Base-by-base conservation (phyloP, 2,888 invertebrate species). In the Noctua fimbriata region DNA sequence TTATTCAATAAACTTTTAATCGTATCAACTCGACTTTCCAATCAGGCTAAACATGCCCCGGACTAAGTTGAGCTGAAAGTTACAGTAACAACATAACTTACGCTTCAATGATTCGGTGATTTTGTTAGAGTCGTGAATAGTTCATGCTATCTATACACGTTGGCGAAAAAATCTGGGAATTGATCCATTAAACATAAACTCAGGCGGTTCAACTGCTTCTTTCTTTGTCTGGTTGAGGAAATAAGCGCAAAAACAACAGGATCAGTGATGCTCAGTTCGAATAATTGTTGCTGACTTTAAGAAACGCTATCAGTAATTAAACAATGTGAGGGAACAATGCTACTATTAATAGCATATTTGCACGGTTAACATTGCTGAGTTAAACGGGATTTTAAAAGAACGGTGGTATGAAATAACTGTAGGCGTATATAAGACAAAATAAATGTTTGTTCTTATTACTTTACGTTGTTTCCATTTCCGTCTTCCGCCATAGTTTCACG, bases 1-100 rank as follows among this genome's bases (percentile, higher is more conserved):
- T 90, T 92, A 92, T 93, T 92, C 92, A 92, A 92, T 93, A 94
- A 94, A 94, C 93, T 94, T 95, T 94, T 94, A 94, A 94, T 94
- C 93, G 94, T 89, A 91, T 93, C 92, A 90, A 92, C 90, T 91
- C 89, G 86, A 92, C 90, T 92, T 92, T 92, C 91, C 93, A 91
- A 93, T 92, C 91, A 92, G 89, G 91, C 89, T 89, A 90, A 90
- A 91, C 87, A 90, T 90, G 88, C 84, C 84, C 73, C 36, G n/a
- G 76, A 75, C 72, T 80, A 77, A 88, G 81, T 88, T 78, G 60
- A 47, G 65, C 63, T 74, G 69, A 77, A 89, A 88, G 73, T 89
- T 88, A 76, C 49, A 76, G 78, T 89, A 87, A 88, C 85, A 76
- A 88, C 78, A 77, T 88, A 88, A 83, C 86, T 86, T 81, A 81